These are phyloP conservation scores for Rotaria sp. DNA, from an alignment of 2,888 invertebrate species.

Conservation along the genomic window DNA sequence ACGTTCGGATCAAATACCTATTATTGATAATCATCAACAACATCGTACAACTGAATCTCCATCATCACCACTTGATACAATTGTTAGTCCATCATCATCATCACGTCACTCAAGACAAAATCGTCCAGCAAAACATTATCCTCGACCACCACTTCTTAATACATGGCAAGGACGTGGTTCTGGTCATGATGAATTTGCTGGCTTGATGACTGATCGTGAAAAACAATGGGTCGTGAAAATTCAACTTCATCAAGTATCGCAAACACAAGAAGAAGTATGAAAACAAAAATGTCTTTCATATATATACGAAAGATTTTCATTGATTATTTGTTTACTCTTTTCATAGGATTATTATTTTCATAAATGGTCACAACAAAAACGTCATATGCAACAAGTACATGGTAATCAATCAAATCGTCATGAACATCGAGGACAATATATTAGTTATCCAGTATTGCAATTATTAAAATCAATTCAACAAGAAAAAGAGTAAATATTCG, in stretches of 20 bases:
- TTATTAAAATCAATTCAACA: constrained; percentile 15
- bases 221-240: constrained; percentile 94
- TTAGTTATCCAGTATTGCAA: neutral
- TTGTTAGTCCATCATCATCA: neutral
- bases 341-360: constrained; percentile 6
- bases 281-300: too few relatives aligned
- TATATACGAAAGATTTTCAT: too few relatives aligned
- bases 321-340: too few relatives aligned
- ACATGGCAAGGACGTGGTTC: constrained; percentile 27
- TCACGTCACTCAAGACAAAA: constrained; percentile 6
- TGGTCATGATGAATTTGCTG: constrained; percentile 63
- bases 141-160: constrained; percentile 14
- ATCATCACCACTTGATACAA: neutral
- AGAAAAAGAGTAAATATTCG: neutral
- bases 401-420: neutral
- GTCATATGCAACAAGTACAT: constrained; percentile 21
- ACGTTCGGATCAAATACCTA: constrained; percentile 20
- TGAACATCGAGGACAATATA: constrained; percentile 5
- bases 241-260: constrained; percentile 72
- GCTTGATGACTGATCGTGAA: constrained; percentile 84
- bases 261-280: neutral
- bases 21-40: neutral
- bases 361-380: constrained; percentile 23
- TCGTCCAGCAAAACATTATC: neutral
- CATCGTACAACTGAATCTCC: neutral